Base-by-base conservation (phyloP, 2,113 vertebrate species). In the Petaurus breviceps region DNA sequence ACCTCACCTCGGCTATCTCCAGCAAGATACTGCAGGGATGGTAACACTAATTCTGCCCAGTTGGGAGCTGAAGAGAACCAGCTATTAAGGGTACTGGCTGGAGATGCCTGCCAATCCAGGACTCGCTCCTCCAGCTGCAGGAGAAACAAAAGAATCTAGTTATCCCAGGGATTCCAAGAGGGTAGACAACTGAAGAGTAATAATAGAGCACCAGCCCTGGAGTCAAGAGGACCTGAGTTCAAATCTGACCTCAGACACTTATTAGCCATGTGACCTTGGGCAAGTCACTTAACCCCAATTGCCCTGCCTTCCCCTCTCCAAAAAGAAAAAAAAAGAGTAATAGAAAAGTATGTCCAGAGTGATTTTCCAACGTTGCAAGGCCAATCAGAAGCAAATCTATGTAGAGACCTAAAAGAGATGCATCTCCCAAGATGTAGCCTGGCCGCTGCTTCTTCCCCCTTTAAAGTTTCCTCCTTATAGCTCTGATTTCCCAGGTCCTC, bases 21-120 rank as follows among this genome's bases (percentile, higher is more conserved):
- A 52, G 99, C 98, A 94, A 99, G 98, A 98, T 99, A 99, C 96
- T 99, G 99, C 95, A 99, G 98, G 11, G 99, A 99, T 4, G 99
- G 99, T 92, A 99, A 98, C 96, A 99, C 99, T 98, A 99, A 97
- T 94, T 99, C 99, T 2, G 99, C 99, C 99, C 99, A 99, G 98
- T 99, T 99, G 46, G 99, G 97, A 89, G 99, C 99, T 24, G 98
- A 98, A 47, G 99, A 99, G 97, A 99, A 99, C 99, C 99, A 99
- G 57, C 97, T 98, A 93, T 99, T 99, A 95, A 99, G 99, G 16
- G 99, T 99, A 51, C 99, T 99, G 93, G 99, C 99, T 49, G 99
- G 99, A 95, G 99, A 99, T 0, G 98, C 98, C 92, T 99, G 99
- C 99, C 99, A 99, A 31, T 99, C 99, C 1, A 99, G 99, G 92